These are phyloP conservation scores for Galendromus occidentalis DNA, from an alignment of 1,140 invertebrate genomes.

Conservation along the genomic window DNA sequence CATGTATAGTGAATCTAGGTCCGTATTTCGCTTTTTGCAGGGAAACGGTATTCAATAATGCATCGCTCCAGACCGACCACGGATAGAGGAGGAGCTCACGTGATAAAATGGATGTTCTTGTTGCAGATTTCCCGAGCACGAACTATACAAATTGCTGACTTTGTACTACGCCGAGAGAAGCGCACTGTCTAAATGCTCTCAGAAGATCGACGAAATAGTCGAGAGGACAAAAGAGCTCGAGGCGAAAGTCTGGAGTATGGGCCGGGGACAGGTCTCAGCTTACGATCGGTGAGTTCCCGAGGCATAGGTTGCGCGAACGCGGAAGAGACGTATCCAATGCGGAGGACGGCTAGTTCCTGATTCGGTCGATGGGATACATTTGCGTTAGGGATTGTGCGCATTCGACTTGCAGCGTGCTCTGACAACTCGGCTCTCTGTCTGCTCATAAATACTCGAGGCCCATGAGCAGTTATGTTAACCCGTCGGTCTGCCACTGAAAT, in stretches of 20 bases:
- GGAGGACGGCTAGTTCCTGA: too few species aligned
- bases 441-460: too few species aligned
- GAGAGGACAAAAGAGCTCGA: neutral
- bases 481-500: too few species aligned
- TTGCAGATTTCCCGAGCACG: conserved; percentile 3
- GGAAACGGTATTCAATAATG: neutral
- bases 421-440: too few species aligned
- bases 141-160: neutral
- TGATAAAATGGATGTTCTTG: neutral
- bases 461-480: too few species aligned
- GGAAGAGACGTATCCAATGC: too few species aligned
- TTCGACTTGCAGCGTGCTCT: too few species aligned
- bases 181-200: neutral
- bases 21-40: neutral
- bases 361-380: too few species aligned
- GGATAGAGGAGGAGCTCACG: neutral
- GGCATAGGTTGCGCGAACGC: too few species aligned
- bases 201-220: neutral
- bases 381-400: too few species aligned
- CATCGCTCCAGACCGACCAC: neutral
- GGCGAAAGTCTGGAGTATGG: neutral
- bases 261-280: neutral
- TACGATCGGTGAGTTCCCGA: neutral
- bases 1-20: neutral
- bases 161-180: neutral